Evolutionary conservation across 2,797 vertebrate genomes (phyloP), one percentile per base, ranked within the genome.

Genomic region (Acipenser ruthenus): DNA sequence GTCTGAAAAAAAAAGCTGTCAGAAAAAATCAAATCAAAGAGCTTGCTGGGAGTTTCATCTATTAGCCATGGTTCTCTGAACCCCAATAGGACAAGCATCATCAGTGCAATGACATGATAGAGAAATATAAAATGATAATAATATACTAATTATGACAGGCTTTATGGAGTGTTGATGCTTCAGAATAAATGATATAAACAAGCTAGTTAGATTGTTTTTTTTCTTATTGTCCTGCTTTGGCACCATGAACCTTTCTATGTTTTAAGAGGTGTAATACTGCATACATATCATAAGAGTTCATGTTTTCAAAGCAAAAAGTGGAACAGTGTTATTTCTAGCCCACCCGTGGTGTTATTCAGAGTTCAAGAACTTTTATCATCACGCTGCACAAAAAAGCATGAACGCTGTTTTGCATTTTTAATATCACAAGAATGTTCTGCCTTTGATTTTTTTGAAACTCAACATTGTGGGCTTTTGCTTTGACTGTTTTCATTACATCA

Each of bases 21-120:
- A 79, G 70, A 64, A 73, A 82, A 71, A 82, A 81, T 75, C 79
- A 67, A 77, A 83, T 81, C 67, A 80, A 80, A 88, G 78, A 81
- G 83, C 80, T 79, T 37, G 37, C 37, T 77, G 69, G 58, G 71
- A 78, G 76, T 69, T 63, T 49, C 70, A 74, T 69, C 73, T 76
- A 82, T 88, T 87, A 87, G 78, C 75, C 74, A 86, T 83, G 84
- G 78, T 86, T 80, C 78, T 73, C 68, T 79, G 84, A 81, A 74
- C 73, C 72, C 73, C 74, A 78, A 80, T 82, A 80, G 83, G 12
- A 58, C 55, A 58, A 58, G 3, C 12, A n/a, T 58, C 37, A 37
- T 37, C 37, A 37, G 37, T 37, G 37, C 5, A 5, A 37, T 37
- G 37, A 37, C 37, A 37, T 37, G 37, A 37, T 37, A 37, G 37